Evolutionary conservation across 2,113 vertebrate genomes (phyloP).

Genomic region (Psittacara wagleri): DNA sequence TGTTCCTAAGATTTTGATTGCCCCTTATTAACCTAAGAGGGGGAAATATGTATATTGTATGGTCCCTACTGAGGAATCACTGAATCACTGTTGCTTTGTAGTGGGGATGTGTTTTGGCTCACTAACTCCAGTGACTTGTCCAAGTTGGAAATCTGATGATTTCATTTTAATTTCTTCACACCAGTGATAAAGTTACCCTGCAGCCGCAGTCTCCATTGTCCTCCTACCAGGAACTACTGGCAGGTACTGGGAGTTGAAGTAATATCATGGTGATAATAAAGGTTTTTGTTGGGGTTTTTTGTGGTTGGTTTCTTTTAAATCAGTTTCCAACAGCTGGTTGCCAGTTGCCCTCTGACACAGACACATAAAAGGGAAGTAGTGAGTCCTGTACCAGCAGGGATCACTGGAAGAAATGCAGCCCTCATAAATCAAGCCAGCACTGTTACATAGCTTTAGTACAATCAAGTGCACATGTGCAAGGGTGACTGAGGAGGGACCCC

Average conservation of each 20-base stretch:
- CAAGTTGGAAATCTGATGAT: not conserved
- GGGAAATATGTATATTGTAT: not conserved
- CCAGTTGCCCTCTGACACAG: constrained; percentile 85
- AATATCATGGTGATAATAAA: constrained; percentile 33
- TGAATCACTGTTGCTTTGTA: not conserved
- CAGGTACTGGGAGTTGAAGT: constrained; percentile 50
- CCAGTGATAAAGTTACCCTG: constrained; percentile 25
- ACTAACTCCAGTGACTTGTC: not conserved
- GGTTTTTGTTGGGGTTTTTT: constrained; percentile 29
- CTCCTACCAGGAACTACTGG: not conserved
- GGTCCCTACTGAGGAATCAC: not conserved
- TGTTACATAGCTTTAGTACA: constrained; percentile 75
- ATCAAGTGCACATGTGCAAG: constrained; percentile 74
- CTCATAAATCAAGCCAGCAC: constrained; percentile 84
- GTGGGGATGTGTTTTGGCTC: not conserved
- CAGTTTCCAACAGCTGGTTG: constrained; percentile 85
- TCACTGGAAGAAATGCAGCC: constrained; percentile 79
- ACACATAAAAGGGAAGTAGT: constrained; percentile 87
- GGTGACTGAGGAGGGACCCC: constrained; percentile 51
- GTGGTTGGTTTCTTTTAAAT: constrained; percentile 27
- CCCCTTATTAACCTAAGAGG: not conserved
- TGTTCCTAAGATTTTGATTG: not conserved
- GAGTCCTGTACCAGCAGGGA: constrained; percentile 80
- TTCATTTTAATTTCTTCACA: not conserved
- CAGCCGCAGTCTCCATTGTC: not conserved